These are phyloP conservation scores for Hippocampus kuda DNA, from an alignment of 2,797 vertebrate genomes.

Conservation along the genomic window DNA sequence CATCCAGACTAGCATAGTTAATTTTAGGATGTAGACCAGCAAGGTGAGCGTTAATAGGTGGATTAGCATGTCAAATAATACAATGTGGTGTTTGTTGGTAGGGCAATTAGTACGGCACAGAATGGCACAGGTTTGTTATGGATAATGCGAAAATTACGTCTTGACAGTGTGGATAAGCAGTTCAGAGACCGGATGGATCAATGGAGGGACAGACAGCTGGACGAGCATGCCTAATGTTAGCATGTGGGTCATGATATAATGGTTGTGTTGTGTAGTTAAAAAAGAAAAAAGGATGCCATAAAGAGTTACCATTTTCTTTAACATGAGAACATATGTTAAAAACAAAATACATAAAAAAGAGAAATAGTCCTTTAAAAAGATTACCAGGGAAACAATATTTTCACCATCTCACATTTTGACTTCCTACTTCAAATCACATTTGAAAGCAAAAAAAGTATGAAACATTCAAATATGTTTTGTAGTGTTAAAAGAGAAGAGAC, in stretches of 20 bases:
- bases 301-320: neutral
- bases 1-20: neutral
- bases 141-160: no score
- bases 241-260: neutral
- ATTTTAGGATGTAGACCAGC: no score
- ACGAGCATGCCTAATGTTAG: neutral
- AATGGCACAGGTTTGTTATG: no score
- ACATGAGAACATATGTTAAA: constrained; percentile 1
- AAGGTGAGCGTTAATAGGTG: neutral
- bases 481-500: neutral
- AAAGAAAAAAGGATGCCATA: no score
- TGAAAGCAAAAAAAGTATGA: neutral
- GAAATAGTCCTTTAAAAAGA: neutral
- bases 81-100: neutral
- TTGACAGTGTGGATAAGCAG: no score
- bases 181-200: no score
- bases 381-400: constrained; percentile 4
- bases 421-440: neutral
- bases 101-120: no score
- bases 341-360: constrained; percentile 4
- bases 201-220: no score
- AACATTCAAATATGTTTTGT: neutral
- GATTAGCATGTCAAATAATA: neutral
- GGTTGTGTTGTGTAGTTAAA: neutral
- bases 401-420: neutral